Evolutionary conservation across 2,888 invertebrate species (phyloP), one percentile per base, ranked within the genome.

Genomic region (Trichopoda pennipes): DNA sequence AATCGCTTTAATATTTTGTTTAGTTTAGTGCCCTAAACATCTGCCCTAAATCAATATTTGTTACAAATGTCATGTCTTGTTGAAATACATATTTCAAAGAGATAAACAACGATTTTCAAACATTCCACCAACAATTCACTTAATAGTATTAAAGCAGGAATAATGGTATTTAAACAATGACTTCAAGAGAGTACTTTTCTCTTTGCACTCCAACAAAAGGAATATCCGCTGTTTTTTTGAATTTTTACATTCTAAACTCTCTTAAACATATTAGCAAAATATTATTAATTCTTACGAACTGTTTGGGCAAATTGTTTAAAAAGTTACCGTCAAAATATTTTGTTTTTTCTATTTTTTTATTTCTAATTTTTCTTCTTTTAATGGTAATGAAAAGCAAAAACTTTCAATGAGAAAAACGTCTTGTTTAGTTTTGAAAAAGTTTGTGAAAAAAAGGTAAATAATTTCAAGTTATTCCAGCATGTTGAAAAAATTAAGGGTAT

Each of bases 31-130:
- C 58, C 49, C 32, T 66, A 68, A 79, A 75, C 78, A 75, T 70
- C 79, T 79, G 74, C 66, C 82, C 79, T 75, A 79, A 82, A 79
- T 79, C 78, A 82, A 82, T 79, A 79, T 79, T 72, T 78, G 70
- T 66, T 75, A 70, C 42, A 63, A 72, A 79, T 78, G 70, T 70
- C 69, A 82, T 75, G 82, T 23, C 63, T 78, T 61, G 70, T 79
- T 70, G 66, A 66, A 78, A 75, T 74, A n/a, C n/a, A n/a, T n/a
- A 68, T 47, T 75, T 70, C 70, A 60, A 47, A 38, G 42, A 68
- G 66, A 73, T 75, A 75, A 66, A 58, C 35, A 74, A 19, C 23
- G n/a, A 14, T 63, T 53, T 73, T 55, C 55, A 56, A 21, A 49
- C n/a, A 35, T 49, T 56, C 51, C 17, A 58, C 61, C 47, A 49